Evolutionary conservation across 2,113 vertebrate species (phyloP).

Genomic region (Anguilla rostrata): DNA sequence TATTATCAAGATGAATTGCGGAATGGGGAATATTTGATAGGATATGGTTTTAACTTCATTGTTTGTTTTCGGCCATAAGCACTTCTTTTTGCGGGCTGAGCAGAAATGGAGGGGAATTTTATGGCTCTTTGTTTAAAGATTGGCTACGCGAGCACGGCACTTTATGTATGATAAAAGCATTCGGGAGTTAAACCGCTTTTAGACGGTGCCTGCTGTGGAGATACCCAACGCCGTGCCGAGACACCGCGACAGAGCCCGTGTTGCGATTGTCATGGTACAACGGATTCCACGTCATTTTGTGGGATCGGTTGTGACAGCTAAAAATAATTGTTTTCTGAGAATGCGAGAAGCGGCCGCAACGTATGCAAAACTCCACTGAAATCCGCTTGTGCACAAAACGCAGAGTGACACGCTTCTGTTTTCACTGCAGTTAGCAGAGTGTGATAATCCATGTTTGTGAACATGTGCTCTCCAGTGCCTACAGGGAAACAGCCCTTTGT

Average conservation of each 20-base stretch:
- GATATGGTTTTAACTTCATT: constrained; percentile 89
- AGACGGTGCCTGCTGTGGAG: background rate
- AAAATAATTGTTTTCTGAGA: background rate
- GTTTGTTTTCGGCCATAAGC: constrained; percentile 77
- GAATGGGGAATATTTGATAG: constrained; percentile 89
- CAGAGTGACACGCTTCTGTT: background rate
- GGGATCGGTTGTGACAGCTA: constrained; percentile 2
- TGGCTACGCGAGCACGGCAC: constrained; percentile 30
- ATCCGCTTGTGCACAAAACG: background rate
- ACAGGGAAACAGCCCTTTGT: background rate
- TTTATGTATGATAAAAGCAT: constrained; percentile 33
- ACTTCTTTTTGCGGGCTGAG: constrained; percentile 38
- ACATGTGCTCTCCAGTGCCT: no score
- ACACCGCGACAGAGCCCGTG: background rate
- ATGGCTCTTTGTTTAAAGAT: constrained; percentile 49
- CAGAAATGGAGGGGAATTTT: constrained; percentile 47
- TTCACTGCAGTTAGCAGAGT: background rate
- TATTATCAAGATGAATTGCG: constrained; percentile 99
- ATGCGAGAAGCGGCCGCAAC: background rate
- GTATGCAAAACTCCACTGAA: background rate
- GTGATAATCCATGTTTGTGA: no score
- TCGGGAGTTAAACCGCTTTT: constrained; percentile 41
- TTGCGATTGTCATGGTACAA: background rate
- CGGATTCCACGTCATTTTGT: background rate
- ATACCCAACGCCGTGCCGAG: background rate